Base-by-base conservation (phyloP, 2,888 invertebrate genomes). In the Phengaris arion region DNA sequence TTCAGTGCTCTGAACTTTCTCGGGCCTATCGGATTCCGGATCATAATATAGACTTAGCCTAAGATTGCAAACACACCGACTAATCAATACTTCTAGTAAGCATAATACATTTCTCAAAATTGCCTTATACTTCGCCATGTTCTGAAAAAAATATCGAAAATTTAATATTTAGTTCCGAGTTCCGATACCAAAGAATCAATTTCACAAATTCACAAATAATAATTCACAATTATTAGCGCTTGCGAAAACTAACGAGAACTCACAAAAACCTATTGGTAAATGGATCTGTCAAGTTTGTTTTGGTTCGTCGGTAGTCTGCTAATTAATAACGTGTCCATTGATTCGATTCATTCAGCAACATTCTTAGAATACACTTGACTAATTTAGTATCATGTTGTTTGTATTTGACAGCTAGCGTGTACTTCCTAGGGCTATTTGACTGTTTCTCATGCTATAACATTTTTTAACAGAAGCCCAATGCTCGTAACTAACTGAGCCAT, bases 341-440 rank as follows among this genome's bases (percentile, higher is more conserved):
- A 74, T 55, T 46, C 48, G 57, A 55, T 45, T 75, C 75, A 75
- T 51, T 75, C 48, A 48, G 57, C 69, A 75, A 68, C 75, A 70
- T 75, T 75, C 69, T 70, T 69, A 55, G 52, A 35, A 68, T 64
- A 68, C 15, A 54, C 52, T 55, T 75, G 6, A 68, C 68, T n/a
- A 55, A 59, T 22, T 59, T 68, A 12, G 13, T 74, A 55, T 46
- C 46, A 45, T n/a, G 15, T 59, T 48, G 15, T 48, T 12, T 2
- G 35, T 72, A 46, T 68, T 51, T 15, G 10, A 54, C 51, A 59
- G 48, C 59, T 64, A 59, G 48, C 59, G 22, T 35, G 4, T 22
- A 22, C 22, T 22, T 22, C 22, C 35, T 74, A 45, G 73, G 54
- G 55, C 12, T 55, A 59, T 64, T 57, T 57, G 54, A 35, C 12